Evolutionary conservation across 2,113 vertebrate species (phyloP).

Genomic region (Polyodon spathula): DNA sequence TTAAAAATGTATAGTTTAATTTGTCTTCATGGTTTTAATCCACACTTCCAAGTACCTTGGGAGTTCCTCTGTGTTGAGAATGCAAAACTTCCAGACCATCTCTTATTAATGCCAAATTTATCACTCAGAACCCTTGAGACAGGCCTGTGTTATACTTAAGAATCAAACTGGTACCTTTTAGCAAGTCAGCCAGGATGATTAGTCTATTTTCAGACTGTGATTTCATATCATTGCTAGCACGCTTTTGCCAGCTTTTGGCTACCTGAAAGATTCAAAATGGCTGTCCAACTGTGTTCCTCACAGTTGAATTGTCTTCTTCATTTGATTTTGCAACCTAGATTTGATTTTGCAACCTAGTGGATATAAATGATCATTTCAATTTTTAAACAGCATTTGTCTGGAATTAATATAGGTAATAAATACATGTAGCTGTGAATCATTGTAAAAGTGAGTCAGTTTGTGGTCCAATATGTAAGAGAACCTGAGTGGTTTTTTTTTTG

Average conservation of each 20-base stretch:
- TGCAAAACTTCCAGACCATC: background rate
- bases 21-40: background rate
- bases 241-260: too few relatives aligned
- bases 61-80: background rate
- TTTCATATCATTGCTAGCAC: background rate
- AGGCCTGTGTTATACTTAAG: conserved; percentile 7
- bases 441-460: too few relatives aligned
- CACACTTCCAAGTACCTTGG: background rate
- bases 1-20: too few relatives aligned
- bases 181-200: conserved; percentile 16
- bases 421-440: too few relatives aligned
- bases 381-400: background rate
- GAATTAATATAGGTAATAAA: background rate
- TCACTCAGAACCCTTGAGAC: conserved; percentile 6
- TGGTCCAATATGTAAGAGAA: too few relatives aligned
- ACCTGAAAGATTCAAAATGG: too few relatives aligned
- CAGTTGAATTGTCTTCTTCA: too few relatives aligned
- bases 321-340: too few relatives aligned
- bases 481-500: too few relatives aligned
- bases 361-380: conserved; percentile 4
- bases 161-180: conserved; percentile 13
- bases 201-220: conserved; percentile 5
- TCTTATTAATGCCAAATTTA: conserved; percentile 8
- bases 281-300: too few relatives aligned
- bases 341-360: too few relatives aligned